phyloP scores from a whole-genome alignment of 2,113 vertebrate genomes.

The Thunnus maccoyii region DNA sequence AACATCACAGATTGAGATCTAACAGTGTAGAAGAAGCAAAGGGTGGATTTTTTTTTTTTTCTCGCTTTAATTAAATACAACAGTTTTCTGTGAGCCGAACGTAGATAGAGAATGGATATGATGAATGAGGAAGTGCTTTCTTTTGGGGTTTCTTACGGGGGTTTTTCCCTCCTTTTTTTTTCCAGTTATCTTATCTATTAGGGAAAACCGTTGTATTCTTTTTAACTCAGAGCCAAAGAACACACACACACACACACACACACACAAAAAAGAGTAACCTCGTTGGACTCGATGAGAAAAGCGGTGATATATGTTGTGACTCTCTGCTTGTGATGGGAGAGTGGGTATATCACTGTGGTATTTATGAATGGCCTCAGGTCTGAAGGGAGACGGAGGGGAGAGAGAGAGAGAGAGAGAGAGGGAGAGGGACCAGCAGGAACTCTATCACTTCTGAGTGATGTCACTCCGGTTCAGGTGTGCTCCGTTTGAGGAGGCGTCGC shows the following conservation, averaged over 20 bases:
- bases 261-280: conserved; percentile 60
- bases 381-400: conserved; percentile 26
- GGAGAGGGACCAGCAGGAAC: conserved; percentile 50
- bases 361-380: conserved; percentile 80
- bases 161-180: conserved; percentile 8
- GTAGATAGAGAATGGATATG: background rate
- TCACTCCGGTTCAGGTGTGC: conserved; percentile 72
- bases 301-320: conserved; percentile 64
- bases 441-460: conserved; percentile 77
- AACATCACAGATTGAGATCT: background rate
- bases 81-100: background rate
- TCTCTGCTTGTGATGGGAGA: conserved; percentile 66
- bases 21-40: background rate
- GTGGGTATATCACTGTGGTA: conserved; percentile 74
- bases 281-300: conserved; percentile 73
- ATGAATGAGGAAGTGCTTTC: conserved; percentile 38
- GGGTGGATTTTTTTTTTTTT: background rate
- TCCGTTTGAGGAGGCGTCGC: conserved; percentile 63
- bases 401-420: conserved; percentile 3
- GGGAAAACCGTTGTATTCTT: conserved; percentile 46
- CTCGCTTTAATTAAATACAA: conserved; percentile 9
- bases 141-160: conserved; percentile 32
- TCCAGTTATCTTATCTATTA: conserved; percentile 65
- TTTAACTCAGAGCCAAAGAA: conserved; percentile 68
- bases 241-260: background rate